These are phyloP conservation scores for Drosophila tropicalis DNA, from an alignment of 1,140 invertebrate genomes.

Conservation along the genomic window DNA sequence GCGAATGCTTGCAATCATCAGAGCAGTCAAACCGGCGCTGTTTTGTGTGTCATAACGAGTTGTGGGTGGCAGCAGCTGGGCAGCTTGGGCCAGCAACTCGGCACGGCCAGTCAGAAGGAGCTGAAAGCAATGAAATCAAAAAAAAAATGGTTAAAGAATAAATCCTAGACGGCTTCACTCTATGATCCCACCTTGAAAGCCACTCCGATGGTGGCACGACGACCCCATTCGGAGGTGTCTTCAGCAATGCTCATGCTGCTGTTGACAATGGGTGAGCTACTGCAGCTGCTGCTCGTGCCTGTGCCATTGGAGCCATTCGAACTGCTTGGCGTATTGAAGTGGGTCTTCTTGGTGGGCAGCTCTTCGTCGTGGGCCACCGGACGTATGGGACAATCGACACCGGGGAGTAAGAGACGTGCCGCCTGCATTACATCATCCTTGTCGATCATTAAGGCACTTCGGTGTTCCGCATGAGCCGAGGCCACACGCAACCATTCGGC, in stretches of 20 bases:
- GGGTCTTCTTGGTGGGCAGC: slow-evolving; percentile 80
- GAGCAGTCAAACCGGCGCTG: slow-evolving; percentile 89
- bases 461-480: slow-evolving; percentile 91
- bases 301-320: slow-evolving; percentile 15
- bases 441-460: slow-evolving; percentile 91
- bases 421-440: slow-evolving; percentile 95
- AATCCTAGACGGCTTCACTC: no score
- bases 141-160: no score
- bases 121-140: neutral
- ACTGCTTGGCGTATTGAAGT: slow-evolving; percentile 43
- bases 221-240: slow-evolving; percentile 81
- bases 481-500: slow-evolving; percentile 94
- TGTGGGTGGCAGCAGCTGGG: slow-evolving; percentile 88
- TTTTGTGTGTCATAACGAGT: slow-evolving; percentile 90
- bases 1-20: slow-evolving; percentile 91
- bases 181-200: slow-evolving; percentile 86
- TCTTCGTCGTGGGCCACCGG: slow-evolving; percentile 86
- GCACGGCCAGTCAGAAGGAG: slow-evolving; percentile 90
- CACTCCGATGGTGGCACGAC: slow-evolving; percentile 88
- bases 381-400: slow-evolving; percentile 93
- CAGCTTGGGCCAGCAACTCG: slow-evolving; percentile 91
- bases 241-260: slow-evolving; percentile 59
- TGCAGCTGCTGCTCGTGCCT: slow-evolving; percentile 53
- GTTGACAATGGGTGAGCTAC: slow-evolving; percentile 48
- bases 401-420: slow-evolving; percentile 91